phyloP scores from a whole-genome alignment of 2,888 invertebrate genomes.

The Augiades crinisus region DNA sequence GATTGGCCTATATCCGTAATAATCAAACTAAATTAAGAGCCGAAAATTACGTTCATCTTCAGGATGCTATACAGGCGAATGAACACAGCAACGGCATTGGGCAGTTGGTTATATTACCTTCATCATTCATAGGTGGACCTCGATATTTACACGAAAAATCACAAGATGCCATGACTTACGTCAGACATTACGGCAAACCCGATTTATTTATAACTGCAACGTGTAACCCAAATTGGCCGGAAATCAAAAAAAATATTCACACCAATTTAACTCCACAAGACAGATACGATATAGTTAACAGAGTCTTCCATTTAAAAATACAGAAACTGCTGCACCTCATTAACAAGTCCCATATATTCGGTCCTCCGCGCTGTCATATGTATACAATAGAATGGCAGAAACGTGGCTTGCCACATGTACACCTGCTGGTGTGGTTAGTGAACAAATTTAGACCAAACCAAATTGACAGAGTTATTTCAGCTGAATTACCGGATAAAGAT shows the following conservation, averaged over 20 bases:
- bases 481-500: constrained; percentile 19
- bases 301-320: background rate
- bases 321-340: background rate
- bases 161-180: constrained; percentile 32
- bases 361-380: background rate
- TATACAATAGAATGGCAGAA: background rate
- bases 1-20: no score
- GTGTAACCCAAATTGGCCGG: background rate
- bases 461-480: constrained; percentile 28
- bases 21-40: no score
- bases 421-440: background rate
- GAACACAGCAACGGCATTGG: constrained; percentile 25
- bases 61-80: no score
- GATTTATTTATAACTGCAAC: constrained; percentile 29
- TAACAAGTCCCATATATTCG: background rate
- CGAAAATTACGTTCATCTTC: no score
- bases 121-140: constrained; percentile 32
- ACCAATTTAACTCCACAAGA: no score
- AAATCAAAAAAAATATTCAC: no score
- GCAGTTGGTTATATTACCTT: constrained; percentile 30
- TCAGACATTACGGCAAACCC: constrained; percentile 30
- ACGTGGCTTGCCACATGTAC: background rate
- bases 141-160: constrained; percentile 31
- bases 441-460: constrained; percentile 10
- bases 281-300: constrained; percentile 10